Percentiles rank a stretch among this genome's conserved stretches.
phyloP scores from a whole-genome alignment of 2,888 invertebrate species.

The Mythimna albipuncta region DNA sequence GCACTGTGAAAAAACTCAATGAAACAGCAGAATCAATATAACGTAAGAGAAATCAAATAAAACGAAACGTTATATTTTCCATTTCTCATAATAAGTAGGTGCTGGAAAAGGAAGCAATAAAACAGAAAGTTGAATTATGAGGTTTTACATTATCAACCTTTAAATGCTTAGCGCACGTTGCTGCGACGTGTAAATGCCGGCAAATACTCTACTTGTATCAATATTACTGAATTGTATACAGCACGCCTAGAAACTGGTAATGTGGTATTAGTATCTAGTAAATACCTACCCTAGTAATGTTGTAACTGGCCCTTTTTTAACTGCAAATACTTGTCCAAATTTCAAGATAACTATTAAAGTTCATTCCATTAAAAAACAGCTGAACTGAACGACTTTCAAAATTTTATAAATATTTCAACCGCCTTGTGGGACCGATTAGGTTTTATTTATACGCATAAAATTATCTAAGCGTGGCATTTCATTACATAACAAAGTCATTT shows the following conservation, averaged over 20 bases:
- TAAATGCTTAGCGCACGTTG: neutral
- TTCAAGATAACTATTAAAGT: slow-evolving; percentile 23
- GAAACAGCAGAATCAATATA: neutral
- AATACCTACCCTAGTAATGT: neutral
- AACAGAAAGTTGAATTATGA: slow-evolving; percentile 22
- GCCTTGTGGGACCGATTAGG: neutral
- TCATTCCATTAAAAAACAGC: neutral
- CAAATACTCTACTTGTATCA: neutral
- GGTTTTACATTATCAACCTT: neutral
- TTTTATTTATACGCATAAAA: neutral
- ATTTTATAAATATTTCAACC: slow-evolving; percentile 10
- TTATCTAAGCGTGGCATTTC: neutral
- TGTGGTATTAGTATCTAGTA: neutral
- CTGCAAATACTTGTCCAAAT: slow-evolving; percentile 6
- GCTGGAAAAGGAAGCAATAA: neutral
- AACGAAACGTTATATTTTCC: neutral
- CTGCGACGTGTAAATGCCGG: neutral
- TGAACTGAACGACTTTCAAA: slow-evolving; percentile 29
- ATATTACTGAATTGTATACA: neutral
- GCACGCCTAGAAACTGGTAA: neutral
- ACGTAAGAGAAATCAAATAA: neutral
- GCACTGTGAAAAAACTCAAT: neutral
- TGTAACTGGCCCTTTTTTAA: slow-evolving; percentile 7
- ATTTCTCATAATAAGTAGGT: neutral
- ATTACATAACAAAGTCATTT: neutral